phyloP scores from a whole-genome alignment of 1,140 invertebrate species.

The Sipha flava region DNA sequence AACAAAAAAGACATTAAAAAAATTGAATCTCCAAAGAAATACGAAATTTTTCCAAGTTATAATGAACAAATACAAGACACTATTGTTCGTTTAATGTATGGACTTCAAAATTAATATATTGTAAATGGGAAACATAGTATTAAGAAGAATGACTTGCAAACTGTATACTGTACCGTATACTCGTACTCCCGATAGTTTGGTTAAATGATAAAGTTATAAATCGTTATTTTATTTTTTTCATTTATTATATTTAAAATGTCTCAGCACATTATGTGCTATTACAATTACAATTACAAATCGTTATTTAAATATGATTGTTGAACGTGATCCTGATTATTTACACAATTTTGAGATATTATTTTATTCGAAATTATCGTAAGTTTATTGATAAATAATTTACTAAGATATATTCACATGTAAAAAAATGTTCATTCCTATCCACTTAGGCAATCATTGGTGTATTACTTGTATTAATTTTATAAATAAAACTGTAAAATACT shows the following conservation, averaged over 20 bases:
- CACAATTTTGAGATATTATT: constrained; percentile 17
- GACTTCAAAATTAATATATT: not conserved
- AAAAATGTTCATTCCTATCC: constrained; percentile 82
- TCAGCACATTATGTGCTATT: too few relatives aligned
- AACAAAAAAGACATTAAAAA: not conserved
- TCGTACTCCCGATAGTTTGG: not conserved
- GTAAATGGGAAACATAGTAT: not conserved
- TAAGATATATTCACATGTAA: constrained; percentile 50
- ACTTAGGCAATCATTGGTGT: constrained; percentile 94
- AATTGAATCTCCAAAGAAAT: not conserved
- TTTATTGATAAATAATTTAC: not conserved
- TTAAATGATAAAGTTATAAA: constrained; percentile 27
- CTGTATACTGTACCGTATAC: not conserved
- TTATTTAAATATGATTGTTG: not conserved
- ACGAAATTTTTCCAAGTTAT: not conserved
- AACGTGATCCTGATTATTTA: not conserved
- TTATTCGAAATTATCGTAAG: constrained; percentile 26
- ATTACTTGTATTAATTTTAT: constrained; percentile 81
- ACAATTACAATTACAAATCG: too few relatives aligned
- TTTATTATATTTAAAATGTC: too few relatives aligned
- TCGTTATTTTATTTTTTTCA: too few relatives aligned
- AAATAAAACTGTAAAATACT: constrained; percentile 70
- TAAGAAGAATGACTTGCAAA: not conserved
- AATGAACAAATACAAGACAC: not conserved
- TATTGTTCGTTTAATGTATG: not conserved